Percentiles rank a stretch among this genome's conserved stretches.
These are phyloP conservation scores for Diarsia rubi DNA, from an alignment of 2,888 invertebrate species.

Conservation along the genomic window DNA sequence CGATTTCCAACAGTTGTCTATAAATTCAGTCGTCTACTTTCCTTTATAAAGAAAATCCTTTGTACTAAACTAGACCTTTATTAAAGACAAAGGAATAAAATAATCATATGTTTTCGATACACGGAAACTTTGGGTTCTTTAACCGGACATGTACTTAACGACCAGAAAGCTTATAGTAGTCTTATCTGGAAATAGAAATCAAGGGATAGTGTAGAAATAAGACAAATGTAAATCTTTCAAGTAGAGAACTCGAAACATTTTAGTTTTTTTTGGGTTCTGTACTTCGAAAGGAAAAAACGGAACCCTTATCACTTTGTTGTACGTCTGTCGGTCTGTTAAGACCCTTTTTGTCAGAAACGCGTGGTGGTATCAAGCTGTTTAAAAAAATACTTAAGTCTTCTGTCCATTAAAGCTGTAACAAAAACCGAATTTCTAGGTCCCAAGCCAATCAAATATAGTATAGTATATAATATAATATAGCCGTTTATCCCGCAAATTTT, in stretches of 20 bases:
- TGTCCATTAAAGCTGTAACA: too few relatives aligned
- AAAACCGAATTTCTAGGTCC: too few relatives aligned
- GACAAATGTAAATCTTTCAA: background rate
- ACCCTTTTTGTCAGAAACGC: too few relatives aligned
- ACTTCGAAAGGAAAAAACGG: too few relatives aligned
- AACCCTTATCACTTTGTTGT: too few relatives aligned
- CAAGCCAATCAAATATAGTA: too few relatives aligned
- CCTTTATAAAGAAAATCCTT: conserved; percentile 15
- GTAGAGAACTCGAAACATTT: background rate
- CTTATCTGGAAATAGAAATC: background rate
- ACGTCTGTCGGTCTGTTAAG: too few relatives aligned
- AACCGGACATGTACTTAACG: conserved; percentile 1
- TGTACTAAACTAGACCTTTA: conserved; percentile 7
- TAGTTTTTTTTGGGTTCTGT: too few relatives aligned
- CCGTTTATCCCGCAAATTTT: too few relatives aligned
- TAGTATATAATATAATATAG: too few relatives aligned
- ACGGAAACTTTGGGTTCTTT: background rate
- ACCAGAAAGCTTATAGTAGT: background rate
- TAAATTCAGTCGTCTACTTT: conserved; percentile 13
- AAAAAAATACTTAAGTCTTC: too few relatives aligned
- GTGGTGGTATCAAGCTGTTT: too few relatives aligned
- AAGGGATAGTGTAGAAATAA: background rate
- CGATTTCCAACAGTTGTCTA: conserved; percentile 5
- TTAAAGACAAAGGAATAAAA: conserved; percentile 1
- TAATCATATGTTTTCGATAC: background rate